These are phyloP conservation scores for Cosmorhoe ocellata DNA, from an alignment of 2,888 invertebrate species.

Conservation along the genomic window DNA sequence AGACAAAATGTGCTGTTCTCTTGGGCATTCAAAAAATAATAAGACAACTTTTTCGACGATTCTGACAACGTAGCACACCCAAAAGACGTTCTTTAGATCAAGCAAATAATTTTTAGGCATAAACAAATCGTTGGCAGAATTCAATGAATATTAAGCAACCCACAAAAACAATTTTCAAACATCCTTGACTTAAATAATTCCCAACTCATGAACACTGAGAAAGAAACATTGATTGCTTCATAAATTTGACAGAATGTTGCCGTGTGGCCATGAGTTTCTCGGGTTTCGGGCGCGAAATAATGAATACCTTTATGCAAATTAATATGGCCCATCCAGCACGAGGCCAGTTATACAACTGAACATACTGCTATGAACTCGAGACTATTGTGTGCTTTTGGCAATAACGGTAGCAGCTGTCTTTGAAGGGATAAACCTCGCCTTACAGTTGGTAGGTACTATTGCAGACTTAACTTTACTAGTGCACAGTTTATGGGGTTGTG, in stretches of 20 bases:
- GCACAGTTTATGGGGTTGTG: conserved; percentile 1
- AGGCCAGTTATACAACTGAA: conserved; percentile 7
- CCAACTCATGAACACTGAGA: conserved; percentile 65
- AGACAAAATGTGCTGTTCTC: too few species aligned
- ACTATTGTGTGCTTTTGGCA: neutral
- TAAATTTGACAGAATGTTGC: conserved; percentile 73
- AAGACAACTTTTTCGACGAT: too few species aligned
- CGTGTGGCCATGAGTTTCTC: conserved; percentile 59
- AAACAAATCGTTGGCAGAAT: conserved; percentile 74
- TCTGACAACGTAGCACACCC: too few species aligned
- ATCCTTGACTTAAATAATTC: conserved; percentile 67
- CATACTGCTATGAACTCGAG: neutral
- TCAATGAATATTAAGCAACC: conserved; percentile 78
- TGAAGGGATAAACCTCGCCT: neutral
- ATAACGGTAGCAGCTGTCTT: neutral
- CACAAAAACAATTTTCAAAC: conserved; percentile 70
- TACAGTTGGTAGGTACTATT: neutral
- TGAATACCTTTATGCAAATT: conserved; percentile 65
- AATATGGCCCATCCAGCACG: conserved; percentile 43
- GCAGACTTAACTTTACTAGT: neutral
- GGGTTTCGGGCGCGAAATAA: conserved; percentile 54
- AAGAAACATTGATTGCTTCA: conserved; percentile 75
- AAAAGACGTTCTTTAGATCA: too few species aligned
- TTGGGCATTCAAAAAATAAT: too few species aligned
- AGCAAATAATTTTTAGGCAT: conserved; percentile 44